Percentiles rank a stretch among this genome's conserved stretches.
Conservation (phyloP, 2,113 vertebrate genomes). For the Tyrannus savana region DNA sequence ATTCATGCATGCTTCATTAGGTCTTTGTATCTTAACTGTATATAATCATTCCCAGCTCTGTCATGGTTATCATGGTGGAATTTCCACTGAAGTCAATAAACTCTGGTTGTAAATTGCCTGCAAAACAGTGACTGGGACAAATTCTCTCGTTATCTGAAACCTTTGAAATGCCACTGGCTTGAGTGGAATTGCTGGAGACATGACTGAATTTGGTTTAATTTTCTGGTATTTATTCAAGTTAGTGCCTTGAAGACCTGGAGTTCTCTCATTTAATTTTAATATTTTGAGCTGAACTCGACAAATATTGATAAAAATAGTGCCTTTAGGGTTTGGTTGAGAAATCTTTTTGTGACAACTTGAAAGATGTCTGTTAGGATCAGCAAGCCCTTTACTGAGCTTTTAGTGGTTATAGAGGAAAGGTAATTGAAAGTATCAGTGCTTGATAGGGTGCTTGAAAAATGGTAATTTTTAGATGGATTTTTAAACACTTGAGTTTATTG, state of each 20-base stretch:
- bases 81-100: slow-evolving; percentile 38
- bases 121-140: slow-evolving; percentile 46
- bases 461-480: neutral
- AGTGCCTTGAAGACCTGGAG: slow-evolving; percentile 41
- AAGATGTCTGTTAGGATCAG: slow-evolving; percentile 22
- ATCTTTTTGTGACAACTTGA: neutral
- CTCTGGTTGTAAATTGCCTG: slow-evolving; percentile 14
- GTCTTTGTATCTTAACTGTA: slow-evolving; percentile 36
- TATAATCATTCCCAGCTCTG: slow-evolving; percentile 38
- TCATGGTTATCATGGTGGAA: slow-evolving; percentile 33
- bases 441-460: neutral
- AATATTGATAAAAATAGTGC: slow-evolving; percentile 54
- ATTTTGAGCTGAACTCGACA: slow-evolving; percentile 45
- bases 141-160: slow-evolving; percentile 46
- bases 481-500: neutral
- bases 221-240: slow-evolving; percentile 57
- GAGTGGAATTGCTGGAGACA: slow-evolving; percentile 20
- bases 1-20: slow-evolving; percentile 31
- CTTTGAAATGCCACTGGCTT: slow-evolving; percentile 39
- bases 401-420: neutral
- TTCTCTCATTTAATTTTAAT: slow-evolving; percentile 49
- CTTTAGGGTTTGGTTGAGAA: slow-evolving; percentile 17
- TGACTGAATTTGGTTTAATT: slow-evolving; percentile 47
- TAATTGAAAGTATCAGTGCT: slow-evolving; percentile 40
- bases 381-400: neutral